Evolutionary conservation across 2,797 vertebrate genomes (phyloP), one percentile per base, ranked within the genome.

Genomic region (Danio aesculapii): DNA sequence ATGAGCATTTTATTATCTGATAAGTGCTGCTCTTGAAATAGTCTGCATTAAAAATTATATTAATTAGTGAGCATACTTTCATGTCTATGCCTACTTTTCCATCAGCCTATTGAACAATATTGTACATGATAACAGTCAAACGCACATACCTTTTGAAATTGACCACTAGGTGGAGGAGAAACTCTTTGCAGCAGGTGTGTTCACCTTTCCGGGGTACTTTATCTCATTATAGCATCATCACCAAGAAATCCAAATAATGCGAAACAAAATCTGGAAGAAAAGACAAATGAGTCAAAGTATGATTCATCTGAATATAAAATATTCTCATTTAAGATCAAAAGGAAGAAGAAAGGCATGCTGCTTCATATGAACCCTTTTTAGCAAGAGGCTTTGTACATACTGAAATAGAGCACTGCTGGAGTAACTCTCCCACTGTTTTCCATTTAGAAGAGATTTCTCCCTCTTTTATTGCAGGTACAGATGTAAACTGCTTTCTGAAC

Each of bases 111-210:
- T 59, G 14, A 58, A 21, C 44, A 47, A 30, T 30, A 30, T 30
- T 30, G 7, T 10, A 10, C 5, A 30, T 30, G 30, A 5, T 10
- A 7, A 3, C 55, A 44, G 21, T 84, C 78, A 21, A 81, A 14
- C 8, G 50, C 39, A 49, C 19, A 41, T 41, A 46, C 43, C 13
- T 88, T 5, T 79, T 58, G 19, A 53, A 44, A 57, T 78, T 57
- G 62, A 77, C 93, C 92, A 91, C 90, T 87, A 92, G 92, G 86
- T 89, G 92, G 93, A 90, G 88, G 83, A 74, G 83, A 77, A 89
- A 85, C 64, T 62, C 80, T 84, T 81, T 77, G 73, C 66, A 57
- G 19, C 41, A 66, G 70, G 67, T 72, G 58, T 5, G 13, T 41
- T 64, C 14, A 64, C 47, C 14, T 64, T 64, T 64, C 52, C 47